Evolutionary conservation across 2,113 vertebrate genomes (phyloP).

Genomic region (Indri indri): DNA sequence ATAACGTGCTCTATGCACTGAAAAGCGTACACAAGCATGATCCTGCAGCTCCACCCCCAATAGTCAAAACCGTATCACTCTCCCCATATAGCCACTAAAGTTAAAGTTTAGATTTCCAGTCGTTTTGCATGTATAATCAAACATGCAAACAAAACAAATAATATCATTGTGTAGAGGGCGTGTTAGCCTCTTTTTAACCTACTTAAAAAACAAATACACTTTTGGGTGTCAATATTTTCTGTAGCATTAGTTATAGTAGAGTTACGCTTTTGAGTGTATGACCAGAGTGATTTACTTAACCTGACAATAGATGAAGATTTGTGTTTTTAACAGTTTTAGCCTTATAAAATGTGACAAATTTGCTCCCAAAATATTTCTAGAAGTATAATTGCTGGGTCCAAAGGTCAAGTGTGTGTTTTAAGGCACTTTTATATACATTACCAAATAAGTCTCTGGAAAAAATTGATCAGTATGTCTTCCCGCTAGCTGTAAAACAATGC

Average conservation of each 20-base stretch:
- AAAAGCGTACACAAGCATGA: neutral
- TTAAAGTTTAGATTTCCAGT: neutral
- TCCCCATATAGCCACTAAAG: neutral
- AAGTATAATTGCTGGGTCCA: neutral
- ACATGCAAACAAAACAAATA: neutral
- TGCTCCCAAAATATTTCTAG: neutral
- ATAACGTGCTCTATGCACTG: neutral
- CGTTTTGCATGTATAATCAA: neutral
- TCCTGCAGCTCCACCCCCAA: fast-evolving
- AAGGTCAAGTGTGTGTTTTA: neutral
- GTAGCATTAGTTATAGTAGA: neutral
- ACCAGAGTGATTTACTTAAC: neutral
- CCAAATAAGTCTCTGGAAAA: neutral
- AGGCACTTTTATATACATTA: neutral
- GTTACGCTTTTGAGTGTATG: neutral
- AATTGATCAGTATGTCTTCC: neutral
- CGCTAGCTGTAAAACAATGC: neutral
- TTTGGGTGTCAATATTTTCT: neutral
- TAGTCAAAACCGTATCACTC: neutral
- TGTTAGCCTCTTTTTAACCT: neutral
- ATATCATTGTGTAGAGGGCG: neutral
- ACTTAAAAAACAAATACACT: neutral
- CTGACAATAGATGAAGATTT: neutral
- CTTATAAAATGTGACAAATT: neutral
- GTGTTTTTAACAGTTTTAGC: neutral